Percentiles rank a stretch among this genome's conserved stretches.
Conservation (phyloP, 2,113 vertebrate species). For the Sterrhoptilus dennistouni region DNA sequence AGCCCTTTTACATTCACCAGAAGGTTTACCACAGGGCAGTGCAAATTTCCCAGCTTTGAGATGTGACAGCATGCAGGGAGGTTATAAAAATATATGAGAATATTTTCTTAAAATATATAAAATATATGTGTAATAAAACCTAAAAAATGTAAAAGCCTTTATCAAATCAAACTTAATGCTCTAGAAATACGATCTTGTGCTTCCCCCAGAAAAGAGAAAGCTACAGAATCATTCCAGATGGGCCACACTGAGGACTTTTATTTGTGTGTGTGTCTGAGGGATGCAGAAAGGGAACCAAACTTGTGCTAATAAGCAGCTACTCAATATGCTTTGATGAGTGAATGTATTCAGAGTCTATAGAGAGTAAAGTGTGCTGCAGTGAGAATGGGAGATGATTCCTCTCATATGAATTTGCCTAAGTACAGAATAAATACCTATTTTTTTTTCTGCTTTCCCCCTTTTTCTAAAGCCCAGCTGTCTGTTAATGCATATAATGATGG, state of each 20-base stretch:
- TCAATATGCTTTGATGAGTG: slow-evolving; percentile 66
- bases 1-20: neutral
- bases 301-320: slow-evolving; percentile 63
- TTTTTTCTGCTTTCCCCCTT: slow-evolving; percentile 63
- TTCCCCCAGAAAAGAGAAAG: neutral
- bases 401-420: slow-evolving; percentile 70
- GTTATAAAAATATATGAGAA: neutral
- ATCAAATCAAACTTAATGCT: neutral
- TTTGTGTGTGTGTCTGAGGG: neutral
- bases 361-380: slow-evolving; percentile 28
- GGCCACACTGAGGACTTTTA: neutral
- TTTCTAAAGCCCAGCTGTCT: slow-evolving; percentile 78
- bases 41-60: neutral
- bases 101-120: neutral
- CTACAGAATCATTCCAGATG: neutral
- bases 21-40: neutral
- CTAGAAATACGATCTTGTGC: neutral
- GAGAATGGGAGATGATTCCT: slow-evolving; percentile 70
- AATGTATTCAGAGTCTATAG: slow-evolving; percentile 67
- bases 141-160: neutral
- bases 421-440: slow-evolving; percentile 70
- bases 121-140: neutral
- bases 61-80: neutral
- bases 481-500: slow-evolving; percentile 74
- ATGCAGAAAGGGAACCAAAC: slow-evolving; percentile 27